phyloP scores from a whole-genome alignment of 2,888 invertebrate genomes.

The Agonum fuliginosum region DNA sequence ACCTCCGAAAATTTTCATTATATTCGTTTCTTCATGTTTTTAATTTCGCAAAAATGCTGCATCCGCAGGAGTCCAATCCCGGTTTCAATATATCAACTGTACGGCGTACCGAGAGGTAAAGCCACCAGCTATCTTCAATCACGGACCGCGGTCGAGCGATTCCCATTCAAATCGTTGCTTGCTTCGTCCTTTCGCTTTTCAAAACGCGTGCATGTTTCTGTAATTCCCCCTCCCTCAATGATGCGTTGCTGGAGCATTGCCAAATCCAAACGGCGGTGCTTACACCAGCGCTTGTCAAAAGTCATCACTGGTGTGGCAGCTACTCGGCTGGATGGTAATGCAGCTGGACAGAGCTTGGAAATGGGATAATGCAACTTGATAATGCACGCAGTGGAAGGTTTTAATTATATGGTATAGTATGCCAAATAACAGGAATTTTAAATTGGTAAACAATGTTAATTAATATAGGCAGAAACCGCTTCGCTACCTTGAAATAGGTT shows the following conservation, averaged over 20 bases:
- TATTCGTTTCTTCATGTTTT: conserved; percentile 59
- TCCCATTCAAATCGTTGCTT: conserved; percentile 31
- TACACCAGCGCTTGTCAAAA: neutral
- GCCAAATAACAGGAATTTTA: too few relatives aligned
- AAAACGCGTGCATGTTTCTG: conserved; percentile 41
- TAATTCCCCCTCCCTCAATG: conserved; percentile 23
- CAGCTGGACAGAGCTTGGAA: too few relatives aligned
- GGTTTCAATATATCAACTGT: conserved; percentile 52
- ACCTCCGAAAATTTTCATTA: conserved; percentile 43
- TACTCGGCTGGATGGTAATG: too few relatives aligned
- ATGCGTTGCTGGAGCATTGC: conserved; percentile 11
- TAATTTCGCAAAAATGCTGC: conserved; percentile 67
- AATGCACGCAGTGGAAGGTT: too few relatives aligned
- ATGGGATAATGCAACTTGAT: too few relatives aligned
- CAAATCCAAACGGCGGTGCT: neutral
- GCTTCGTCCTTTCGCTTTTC: conserved; percentile 29
- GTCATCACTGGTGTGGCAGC: too few relatives aligned
- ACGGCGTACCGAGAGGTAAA: conserved; percentile 5
- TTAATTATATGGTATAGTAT: too few relatives aligned
- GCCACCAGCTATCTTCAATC: conserved; percentile 46
- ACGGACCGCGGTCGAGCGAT: conserved; percentile 41
- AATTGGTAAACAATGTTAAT: too few relatives aligned
- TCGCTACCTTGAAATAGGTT: too few relatives aligned
- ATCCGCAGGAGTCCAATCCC: conserved; percentile 19
- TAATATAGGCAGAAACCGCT: too few relatives aligned